Percentiles rank a stretch among this genome's conserved stretches.
These are phyloP conservation scores for Labeo catla DNA, from an alignment of 2,113 vertebrate genomes.

Conservation along the genomic window DNA sequence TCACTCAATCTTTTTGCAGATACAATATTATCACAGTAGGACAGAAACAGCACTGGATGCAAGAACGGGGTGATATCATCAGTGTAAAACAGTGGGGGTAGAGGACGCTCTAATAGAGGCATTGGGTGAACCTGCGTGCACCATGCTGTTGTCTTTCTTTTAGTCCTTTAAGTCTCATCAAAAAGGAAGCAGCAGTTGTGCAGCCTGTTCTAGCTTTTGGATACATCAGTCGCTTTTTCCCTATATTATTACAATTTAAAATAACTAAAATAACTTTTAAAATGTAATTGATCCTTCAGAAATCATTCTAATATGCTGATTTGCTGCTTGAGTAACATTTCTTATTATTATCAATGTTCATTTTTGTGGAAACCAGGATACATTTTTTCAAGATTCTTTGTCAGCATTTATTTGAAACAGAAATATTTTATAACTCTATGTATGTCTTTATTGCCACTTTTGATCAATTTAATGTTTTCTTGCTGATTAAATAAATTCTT, in stretches of 20 bases:
- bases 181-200: constrained; percentile 34
- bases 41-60: neutral
- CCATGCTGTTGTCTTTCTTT: constrained; percentile 39
- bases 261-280: neutral
- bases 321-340: neutral
- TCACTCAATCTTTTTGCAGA: constrained; percentile 26
- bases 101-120: neutral
- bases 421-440: neutral
- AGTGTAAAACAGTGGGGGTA: constrained; percentile 1
- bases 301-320: neutral
- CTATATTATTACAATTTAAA: neutral
- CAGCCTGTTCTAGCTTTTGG: neutral
- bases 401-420: neutral
- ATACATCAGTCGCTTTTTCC: neutral
- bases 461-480: too few species aligned
- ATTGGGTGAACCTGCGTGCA: constrained; percentile 43
- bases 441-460: neutral
- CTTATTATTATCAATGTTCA: neutral
- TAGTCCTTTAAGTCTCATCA: constrained; percentile 37
- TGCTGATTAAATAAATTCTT: too few species aligned
- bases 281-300: neutral
- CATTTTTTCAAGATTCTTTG: neutral
- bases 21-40: constrained; percentile 13
- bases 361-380: neutral
- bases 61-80: constrained; percentile 16